A percentile compares a stretch with the other conserved stretches of the same genome.
Conservation (phyloP, 2,797 vertebrate species). For the Nyctalus aviator region DNA sequence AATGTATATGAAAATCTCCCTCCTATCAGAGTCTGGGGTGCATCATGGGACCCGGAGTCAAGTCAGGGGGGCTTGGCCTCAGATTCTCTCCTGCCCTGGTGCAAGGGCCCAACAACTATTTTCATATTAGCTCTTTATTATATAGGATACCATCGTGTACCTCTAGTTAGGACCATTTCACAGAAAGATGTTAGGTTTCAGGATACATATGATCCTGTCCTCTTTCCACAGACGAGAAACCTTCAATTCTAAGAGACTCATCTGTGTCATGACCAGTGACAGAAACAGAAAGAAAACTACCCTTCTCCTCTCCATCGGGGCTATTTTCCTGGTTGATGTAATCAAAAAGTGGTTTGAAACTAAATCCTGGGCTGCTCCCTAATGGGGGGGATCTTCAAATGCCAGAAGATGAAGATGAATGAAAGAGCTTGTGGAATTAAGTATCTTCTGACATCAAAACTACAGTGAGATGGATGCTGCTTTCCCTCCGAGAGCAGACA, state of each 20-base stretch:
- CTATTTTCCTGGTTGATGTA: constrained; percentile 1
- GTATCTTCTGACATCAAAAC: constrained; percentile 10
- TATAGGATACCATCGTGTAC: fast-evolving
- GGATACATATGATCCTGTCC: neutral
- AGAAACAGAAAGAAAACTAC: neutral
- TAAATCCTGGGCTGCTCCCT: neutral
- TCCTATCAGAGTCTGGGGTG: too few species aligned
- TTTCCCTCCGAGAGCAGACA: neutral
- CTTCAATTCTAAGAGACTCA: neutral
- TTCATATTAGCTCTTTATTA: too few species aligned
- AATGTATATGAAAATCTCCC: too few species aligned
- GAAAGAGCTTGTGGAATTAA: neutral
- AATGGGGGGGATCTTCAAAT: neutral
- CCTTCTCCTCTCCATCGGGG: neutral
- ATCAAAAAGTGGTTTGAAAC: constrained; percentile 7
- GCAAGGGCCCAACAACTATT: too few species aligned
- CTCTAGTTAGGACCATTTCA: neutral
- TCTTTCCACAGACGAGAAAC: neutral
- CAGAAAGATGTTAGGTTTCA: neutral
- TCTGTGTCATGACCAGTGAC: neutral
- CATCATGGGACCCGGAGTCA: too few species aligned
- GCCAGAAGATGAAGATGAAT: neutral
- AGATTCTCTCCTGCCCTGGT: too few species aligned
- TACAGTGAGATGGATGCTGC: neutral
- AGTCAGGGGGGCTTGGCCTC: too few species aligned